Percentiles rank a stretch among this genome's conserved stretches.
phyloP scores from a whole-genome alignment of 2,113 vertebrate species.

The Fregata magnificens region DNA sequence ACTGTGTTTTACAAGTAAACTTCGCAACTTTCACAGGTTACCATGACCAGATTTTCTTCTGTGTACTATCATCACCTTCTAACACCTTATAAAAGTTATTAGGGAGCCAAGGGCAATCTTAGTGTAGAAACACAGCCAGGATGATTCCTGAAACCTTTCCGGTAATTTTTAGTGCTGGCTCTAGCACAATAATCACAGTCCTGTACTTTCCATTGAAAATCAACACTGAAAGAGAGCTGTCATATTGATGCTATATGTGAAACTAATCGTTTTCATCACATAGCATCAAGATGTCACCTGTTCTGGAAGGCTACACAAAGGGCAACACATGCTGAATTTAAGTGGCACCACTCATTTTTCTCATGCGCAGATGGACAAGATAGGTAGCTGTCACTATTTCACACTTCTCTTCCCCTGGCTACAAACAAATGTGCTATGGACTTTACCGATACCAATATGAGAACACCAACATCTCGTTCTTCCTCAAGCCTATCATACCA shows the following conservation, averaged over 20 bases:
- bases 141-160: background rate
- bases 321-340: background rate
- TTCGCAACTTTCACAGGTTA: background rate
- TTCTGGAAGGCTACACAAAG: background rate
- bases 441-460: background rate
- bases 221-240: background rate
- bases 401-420: background rate
- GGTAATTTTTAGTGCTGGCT: background rate
- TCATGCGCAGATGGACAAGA: background rate
- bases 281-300: background rate
- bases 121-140: background rate
- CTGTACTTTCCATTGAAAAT: background rate
- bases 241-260: background rate
- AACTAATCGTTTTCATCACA: background rate
- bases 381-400: background rate
- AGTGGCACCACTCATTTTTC: background rate
- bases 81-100: background rate
- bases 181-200: background rate
- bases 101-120: background rate
- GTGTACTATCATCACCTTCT: background rate
- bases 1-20: no score
- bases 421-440: background rate
- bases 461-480: background rate
- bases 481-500: background rate
- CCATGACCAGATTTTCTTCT: background rate